These are phyloP conservation scores for Chaenogobius annularis DNA, from an alignment of 2,113 vertebrate species.

Conservation along the genomic window DNA sequence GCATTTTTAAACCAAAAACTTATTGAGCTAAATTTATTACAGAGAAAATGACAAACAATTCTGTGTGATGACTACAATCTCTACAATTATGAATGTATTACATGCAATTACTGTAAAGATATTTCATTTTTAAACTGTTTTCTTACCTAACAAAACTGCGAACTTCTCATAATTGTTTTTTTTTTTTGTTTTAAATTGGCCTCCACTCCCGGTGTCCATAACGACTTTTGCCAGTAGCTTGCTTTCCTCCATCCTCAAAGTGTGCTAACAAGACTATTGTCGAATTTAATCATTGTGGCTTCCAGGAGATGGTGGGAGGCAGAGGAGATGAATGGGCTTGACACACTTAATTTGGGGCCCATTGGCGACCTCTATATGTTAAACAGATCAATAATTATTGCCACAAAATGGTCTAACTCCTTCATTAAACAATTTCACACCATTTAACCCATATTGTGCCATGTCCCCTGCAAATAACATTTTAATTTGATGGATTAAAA, in stretches of 20 bases:
- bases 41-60: neutral
- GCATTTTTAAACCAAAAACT: no score
- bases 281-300: slow-evolving; percentile 58
- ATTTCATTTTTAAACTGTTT: neutral
- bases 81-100: no score
- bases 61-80: neutral
- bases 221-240: slow-evolving; percentile 39
- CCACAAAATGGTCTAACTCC: slow-evolving; percentile 22
- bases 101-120: no score
- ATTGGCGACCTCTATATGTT: slow-evolving; percentile 50
- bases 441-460: slow-evolving; percentile 35
- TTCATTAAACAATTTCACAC: slow-evolving; percentile 45
- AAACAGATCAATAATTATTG: slow-evolving; percentile 54
- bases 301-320: slow-evolving; percentile 47
- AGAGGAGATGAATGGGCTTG: slow-evolving; percentile 55
- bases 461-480: slow-evolving; percentile 20
- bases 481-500: slow-evolving; percentile 8
- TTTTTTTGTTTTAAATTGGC: neutral
- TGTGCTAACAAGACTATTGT: slow-evolving; percentile 56
- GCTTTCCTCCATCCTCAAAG: slow-evolving; percentile 39
- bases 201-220: slow-evolving; percentile 25
- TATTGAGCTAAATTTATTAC: neutral
- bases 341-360: slow-evolving; percentile 59
- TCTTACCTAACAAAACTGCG: neutral
- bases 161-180: neutral